Evolutionary conservation across 2,888 invertebrate species (phyloP), one percentile per base, ranked within the genome.

Genomic region (Chrysina gloriosa): DNA sequence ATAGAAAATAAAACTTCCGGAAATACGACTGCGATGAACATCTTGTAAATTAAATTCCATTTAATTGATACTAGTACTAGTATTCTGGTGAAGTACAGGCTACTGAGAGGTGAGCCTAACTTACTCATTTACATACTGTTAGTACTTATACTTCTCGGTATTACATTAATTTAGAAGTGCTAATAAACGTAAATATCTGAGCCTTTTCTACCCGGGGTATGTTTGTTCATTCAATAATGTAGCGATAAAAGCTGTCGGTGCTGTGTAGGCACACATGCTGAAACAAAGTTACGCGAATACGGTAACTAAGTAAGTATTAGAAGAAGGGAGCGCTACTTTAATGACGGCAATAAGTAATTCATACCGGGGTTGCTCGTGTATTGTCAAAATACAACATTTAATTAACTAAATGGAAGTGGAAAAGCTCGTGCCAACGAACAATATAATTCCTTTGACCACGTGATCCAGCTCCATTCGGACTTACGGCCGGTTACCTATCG

Each of bases 341-440:
- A 58, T 31, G 58, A 58, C 39, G 23, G 23, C 58, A 39, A 58
- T 58, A 58, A 58, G 39, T 58, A 39, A 58, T 58, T 58, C 39
- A 39, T 39, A 58, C 58, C n/a, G 14, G 25, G 25, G 25, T 16
- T 54, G 11, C 34, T 58, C 58, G 58, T 58, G 58, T 19, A 58
- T 58, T 58, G 58, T 58, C 58, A 58, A 58, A 39, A 58, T 58
- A 58, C 25, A 58, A 39, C 58, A 58, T 58, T 58, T 58, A 58
- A 58, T 58, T 58, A 58, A 58, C 39, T 39, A 58, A 58, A 39
- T 58, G 58, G 58, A 58, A 58, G 58, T 58, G 58, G 58, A 58
- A 56, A 39, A 39, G 58, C 58, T 58, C 58, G 58, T 58, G 58
- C 58, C 11, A 21, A 14, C 36, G 25, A 16, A 58, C 58, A 39